Percentiles rank a stretch among this genome's conserved stretches.
Evolutionary conservation across 2,888 invertebrate genomes (phyloP).

Genomic region (Erynnis tages): DNA sequence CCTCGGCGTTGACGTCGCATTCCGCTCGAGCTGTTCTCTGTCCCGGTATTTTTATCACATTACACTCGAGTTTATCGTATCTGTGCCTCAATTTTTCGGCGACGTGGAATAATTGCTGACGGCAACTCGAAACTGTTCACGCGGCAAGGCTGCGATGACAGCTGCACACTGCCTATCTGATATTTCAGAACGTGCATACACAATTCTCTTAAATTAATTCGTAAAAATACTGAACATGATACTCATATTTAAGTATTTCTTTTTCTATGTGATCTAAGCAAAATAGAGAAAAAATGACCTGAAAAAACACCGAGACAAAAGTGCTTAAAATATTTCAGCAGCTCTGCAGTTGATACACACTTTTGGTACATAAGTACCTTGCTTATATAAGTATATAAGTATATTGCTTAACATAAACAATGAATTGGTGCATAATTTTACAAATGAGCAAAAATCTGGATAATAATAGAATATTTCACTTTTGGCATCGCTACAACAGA

Average conservation of each 20-base stretch:
- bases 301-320: too few species aligned
- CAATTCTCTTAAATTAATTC: conserved; percentile 30
- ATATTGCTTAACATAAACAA: too few species aligned
- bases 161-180: conserved; percentile 55
- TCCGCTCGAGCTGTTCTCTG: conserved; percentile 57
- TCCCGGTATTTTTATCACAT: conserved; percentile 58
- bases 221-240: conserved; percentile 4
- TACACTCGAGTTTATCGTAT: conserved; percentile 61
- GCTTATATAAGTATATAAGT: too few species aligned
- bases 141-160: conserved; percentile 63
- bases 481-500: too few species aligned
- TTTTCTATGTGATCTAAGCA: too few species aligned
- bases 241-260: neutral
- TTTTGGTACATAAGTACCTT: too few species aligned
- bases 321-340: too few species aligned
- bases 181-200: conserved; percentile 41
- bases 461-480: too few species aligned
- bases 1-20: conserved; percentile 62
- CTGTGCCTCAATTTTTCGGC: conserved; percentile 68
- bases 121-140: conserved; percentile 57
- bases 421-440: too few species aligned
- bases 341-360: too few species aligned
- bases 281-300: too few species aligned
- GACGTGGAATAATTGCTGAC: conserved; percentile 71
- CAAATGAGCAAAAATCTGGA: too few species aligned